Conservation (phyloP, 2,888 invertebrate species). For the Camptogramma bilineatum region DNA sequence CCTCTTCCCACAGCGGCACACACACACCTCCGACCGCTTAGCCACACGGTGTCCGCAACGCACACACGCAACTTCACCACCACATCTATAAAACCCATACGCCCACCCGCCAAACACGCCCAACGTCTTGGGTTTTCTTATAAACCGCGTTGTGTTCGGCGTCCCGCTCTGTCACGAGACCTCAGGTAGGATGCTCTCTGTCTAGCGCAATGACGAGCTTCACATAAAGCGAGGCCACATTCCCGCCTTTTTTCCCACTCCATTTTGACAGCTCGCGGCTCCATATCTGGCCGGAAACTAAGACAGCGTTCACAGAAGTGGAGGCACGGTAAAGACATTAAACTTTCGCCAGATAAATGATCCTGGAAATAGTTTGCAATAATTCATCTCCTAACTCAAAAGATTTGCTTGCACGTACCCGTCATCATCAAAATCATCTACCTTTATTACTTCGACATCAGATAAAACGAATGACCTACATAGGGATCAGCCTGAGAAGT, state of each 20-base stretch:
- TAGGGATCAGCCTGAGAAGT: background rate
- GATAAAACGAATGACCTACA: background rate
- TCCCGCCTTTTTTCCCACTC: conserved; percentile 87
- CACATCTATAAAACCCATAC: conserved; percentile 76
- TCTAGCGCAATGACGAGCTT: conserved; percentile 83
- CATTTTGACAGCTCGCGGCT: conserved; percentile 86
- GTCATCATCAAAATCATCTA: background rate
- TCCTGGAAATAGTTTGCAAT: background rate
- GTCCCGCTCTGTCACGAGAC: conserved; percentile 63
- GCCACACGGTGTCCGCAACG: conserved; percentile 62
- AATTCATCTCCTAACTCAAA: background rate
- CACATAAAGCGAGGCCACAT: conserved; percentile 85
- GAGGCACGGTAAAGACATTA: conserved; percentile 7
- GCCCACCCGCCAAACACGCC: conserved; percentile 86
- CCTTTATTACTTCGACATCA: background rate
- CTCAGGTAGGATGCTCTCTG: conserved; percentile 57
- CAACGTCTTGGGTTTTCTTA: conserved; percentile 86
- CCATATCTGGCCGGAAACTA: conserved; percentile 84
- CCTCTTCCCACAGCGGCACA: conserved; percentile 57
- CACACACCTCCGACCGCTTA: conserved; percentile 69
- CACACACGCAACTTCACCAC: conserved; percentile 64
- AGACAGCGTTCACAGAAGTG: conserved; percentile 76
- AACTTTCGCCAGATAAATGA: conserved; percentile 2
- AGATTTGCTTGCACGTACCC: background rate
- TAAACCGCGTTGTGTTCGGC: conserved; percentile 83